Percentiles rank a stretch among this genome's conserved stretches.
Evolutionary conservation across 2,888 invertebrate species (phyloP).

Genomic region (Ligdia adustata): DNA sequence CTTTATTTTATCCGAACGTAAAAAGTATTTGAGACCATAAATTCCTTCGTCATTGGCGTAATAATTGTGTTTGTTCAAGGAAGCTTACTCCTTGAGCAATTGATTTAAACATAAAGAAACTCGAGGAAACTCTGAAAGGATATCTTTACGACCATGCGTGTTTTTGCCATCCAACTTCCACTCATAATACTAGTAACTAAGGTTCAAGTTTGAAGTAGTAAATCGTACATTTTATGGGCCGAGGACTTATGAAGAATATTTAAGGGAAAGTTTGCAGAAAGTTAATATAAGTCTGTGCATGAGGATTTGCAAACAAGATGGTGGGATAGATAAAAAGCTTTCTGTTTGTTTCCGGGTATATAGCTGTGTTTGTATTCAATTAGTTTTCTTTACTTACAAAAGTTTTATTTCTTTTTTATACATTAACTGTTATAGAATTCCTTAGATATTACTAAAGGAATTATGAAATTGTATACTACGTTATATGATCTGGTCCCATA

Average conservation of each 20-base stretch:
- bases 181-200: conserved; percentile 20
- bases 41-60: conserved; percentile 25
- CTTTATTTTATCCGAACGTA: conserved; percentile 18
- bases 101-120: conserved; percentile 32
- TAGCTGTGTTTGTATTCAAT: not conserved
- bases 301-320: conserved; percentile 39
- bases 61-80: conserved; percentile 31
- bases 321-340: conserved; percentile 26
- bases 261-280: conserved; percentile 33
- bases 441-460: too few relatives aligned
- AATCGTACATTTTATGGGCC: conserved; percentile 27
- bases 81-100: conserved; percentile 30
- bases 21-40: conserved; percentile 24
- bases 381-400: too few relatives aligned
- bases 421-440: too few relatives aligned
- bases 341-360: conserved; percentile 20
- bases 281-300: conserved; percentile 35
- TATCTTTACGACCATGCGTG: conserved; percentile 22
- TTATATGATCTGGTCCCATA: too few relatives aligned
- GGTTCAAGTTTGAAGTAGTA: conserved; percentile 13
- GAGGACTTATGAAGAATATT: conserved; percentile 30
- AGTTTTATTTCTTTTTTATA: too few relatives aligned
- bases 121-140: conserved; percentile 18
- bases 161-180: conserved; percentile 14
- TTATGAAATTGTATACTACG: too few relatives aligned